These are phyloP conservation scores for Diphyllodes magnificus DNA, from an alignment of 2,113 vertebrate genomes.

Conservation along the genomic window DNA sequence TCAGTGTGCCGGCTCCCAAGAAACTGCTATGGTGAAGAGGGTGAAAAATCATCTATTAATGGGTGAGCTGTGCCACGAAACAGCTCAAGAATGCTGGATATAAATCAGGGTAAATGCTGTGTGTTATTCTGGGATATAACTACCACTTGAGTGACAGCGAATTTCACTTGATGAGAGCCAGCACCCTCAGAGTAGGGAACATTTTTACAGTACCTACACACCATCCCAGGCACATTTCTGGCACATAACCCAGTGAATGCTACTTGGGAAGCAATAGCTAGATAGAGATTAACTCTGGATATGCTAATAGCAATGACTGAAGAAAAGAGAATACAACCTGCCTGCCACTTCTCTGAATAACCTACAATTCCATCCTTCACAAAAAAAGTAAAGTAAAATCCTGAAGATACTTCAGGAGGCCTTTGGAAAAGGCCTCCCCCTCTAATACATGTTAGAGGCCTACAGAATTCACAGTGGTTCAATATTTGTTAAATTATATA, in stretches of 20 bases:
- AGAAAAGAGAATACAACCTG: background rate
- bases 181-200: background rate
- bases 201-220: background rate
- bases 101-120: accelerated
- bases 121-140: background rate
- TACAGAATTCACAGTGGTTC: background rate
- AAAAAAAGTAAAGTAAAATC: background rate
- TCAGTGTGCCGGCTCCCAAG: background rate
- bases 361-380: background rate
- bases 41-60: background rate
- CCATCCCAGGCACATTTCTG: background rate
- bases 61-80: background rate
- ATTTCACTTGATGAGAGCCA: background rate
- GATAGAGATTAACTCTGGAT: background rate
- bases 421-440: background rate
- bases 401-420: background rate
- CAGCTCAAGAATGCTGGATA: background rate
- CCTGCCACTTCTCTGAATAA: background rate
- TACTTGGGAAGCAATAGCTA: background rate
- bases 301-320: background rate
- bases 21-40: background rate
- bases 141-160: background rate
- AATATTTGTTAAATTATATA: background rate
- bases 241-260: background rate
- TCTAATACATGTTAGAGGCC: background rate